Base-by-base conservation (phyloP, 1,140 invertebrate genomes). In the Neomicropteryx cornuta region DNA sequence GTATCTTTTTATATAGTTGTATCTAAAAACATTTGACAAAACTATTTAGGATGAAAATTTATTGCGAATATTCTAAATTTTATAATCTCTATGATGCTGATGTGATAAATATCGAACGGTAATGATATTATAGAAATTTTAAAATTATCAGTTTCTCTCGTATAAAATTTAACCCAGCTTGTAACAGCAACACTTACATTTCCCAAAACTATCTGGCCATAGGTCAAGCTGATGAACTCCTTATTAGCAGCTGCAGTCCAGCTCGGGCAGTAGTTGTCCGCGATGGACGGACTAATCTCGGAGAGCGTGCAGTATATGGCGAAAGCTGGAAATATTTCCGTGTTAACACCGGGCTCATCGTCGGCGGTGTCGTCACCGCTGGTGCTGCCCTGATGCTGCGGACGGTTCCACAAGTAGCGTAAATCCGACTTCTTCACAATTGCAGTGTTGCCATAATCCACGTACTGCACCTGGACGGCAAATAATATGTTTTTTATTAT, bases 391-490 rank as follows among this genome's bases (percentile, higher is more conserved):
- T n/a, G n/a, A n/a, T n/a, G n/a, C n/a, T n/a, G n/a, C n/a, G n/a
- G n/a, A n/a, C n/a, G n/a, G n/a, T n/a, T n/a, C n/a, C n/a, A n/a
- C 38, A 71, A 31, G 11, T 32, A 31, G 36, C 53, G 56, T 35
- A 68, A 29, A 37, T 55, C 57, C 45, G 36, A 38, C 33, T 24
- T 10, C 20, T 51, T 36, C 60, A 73, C 50, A 14, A 64, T 52
- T 2, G 62, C 63, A 3, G 48, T 61, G 44, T 76, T 77, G n/a
- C 90, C 90, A 59, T 71, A 81, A 56, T 95, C 89, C 16, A 92
- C 74, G 51, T 80, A 89, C 31, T 77, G 70, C 3, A 92, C 72
- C 65, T 71, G 44, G 28, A 51, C 52, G 18, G 8, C 21, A 38
- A 43, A 38, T 24, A 37, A 39, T 39, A 33, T 22, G 5, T 27